Evolutionary conservation across 2,797 vertebrate species (phyloP).

Genomic region (Trematomus bernacchii): DNA sequence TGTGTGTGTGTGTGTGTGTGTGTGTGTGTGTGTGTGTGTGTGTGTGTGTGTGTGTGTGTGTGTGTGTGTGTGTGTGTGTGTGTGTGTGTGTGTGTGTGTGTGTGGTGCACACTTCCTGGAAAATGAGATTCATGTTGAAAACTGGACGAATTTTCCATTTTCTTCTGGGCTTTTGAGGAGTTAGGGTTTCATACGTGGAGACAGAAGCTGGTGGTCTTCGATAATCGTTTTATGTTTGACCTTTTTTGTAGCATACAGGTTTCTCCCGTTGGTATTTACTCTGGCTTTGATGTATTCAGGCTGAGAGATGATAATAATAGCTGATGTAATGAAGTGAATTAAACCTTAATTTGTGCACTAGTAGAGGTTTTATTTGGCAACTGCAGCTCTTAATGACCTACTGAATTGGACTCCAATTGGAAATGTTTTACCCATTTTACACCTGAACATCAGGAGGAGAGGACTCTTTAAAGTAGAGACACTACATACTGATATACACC

Average conservation of each 20-base stretch:
- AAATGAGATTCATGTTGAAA: constrained; percentile 22
- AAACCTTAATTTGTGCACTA: background rate
- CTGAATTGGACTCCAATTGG: too few species aligned
- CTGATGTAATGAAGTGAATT: background rate
- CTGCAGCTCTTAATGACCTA: too few species aligned
- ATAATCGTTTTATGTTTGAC: background rate
- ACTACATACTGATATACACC: too few species aligned
- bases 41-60: background rate
- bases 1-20: background rate
- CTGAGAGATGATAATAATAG: background rate
- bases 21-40: too few species aligned
- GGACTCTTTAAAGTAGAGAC: too few species aligned
- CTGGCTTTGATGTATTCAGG: background rate
- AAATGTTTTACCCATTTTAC: too few species aligned
- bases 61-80: background rate
- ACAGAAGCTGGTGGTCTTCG: background rate
- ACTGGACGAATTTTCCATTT: background rate
- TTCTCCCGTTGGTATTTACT: background rate
- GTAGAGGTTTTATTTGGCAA: too few species aligned
- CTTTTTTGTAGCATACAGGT: background rate
- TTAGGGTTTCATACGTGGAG: background rate
- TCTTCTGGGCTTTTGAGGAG: background rate
- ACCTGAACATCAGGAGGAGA: too few species aligned
- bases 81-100: background rate
- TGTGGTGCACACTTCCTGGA: background rate